Conservation (phyloP, 2,888 invertebrate species). For the Rhamphomyia laevipes region DNA sequence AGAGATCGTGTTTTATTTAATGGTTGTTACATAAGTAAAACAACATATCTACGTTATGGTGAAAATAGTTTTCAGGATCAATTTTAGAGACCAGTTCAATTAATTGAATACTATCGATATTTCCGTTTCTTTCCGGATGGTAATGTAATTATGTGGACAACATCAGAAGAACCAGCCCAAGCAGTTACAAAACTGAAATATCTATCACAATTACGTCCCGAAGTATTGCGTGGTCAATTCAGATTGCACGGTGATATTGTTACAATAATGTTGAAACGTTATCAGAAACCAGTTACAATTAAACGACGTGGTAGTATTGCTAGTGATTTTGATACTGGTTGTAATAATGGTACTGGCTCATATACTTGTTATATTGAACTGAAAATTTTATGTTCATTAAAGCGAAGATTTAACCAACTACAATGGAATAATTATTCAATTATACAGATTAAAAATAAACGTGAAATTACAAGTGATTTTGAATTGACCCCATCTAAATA, state of each 20-base stretch:
- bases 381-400: slow-evolving; percentile 50
- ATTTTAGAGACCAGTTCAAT: slow-evolving; percentile 79
- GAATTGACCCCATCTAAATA: slow-evolving; percentile 61
- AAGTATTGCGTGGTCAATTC: slow-evolving; percentile 56
- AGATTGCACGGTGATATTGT: slow-evolving; percentile 49
- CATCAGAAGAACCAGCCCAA: slow-evolving; percentile 68
- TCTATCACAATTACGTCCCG: slow-evolving; percentile 45
- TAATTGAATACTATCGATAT: slow-evolving; percentile 82
- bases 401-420: slow-evolving; percentile 56
- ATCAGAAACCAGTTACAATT: slow-evolving; percentile 27
- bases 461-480: slow-evolving; percentile 56
- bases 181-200: slow-evolving; percentile 56
- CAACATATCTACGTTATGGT: slow-evolving; percentile 80
- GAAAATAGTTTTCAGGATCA: slow-evolving; percentile 85
- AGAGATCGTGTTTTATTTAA: slow-evolving; percentile 70
- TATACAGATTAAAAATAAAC: slow-evolving; percentile 44
- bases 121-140: slow-evolving; percentile 72
- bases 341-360: slow-evolving; percentile 16
- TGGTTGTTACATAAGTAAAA: slow-evolving; percentile 91
- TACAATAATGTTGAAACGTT: slow-evolving; percentile 45
- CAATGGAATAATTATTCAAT: slow-evolving; percentile 64
- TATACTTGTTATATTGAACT: slow-evolving; percentile 61
- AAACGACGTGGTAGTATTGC: slow-evolving; percentile 36
- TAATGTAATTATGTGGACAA: slow-evolving; percentile 72
- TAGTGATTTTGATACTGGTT: slow-evolving; percentile 17